phyloP scores from a whole-genome alignment of 2,888 invertebrate genomes.

The Drosophila demipolita region DNA sequence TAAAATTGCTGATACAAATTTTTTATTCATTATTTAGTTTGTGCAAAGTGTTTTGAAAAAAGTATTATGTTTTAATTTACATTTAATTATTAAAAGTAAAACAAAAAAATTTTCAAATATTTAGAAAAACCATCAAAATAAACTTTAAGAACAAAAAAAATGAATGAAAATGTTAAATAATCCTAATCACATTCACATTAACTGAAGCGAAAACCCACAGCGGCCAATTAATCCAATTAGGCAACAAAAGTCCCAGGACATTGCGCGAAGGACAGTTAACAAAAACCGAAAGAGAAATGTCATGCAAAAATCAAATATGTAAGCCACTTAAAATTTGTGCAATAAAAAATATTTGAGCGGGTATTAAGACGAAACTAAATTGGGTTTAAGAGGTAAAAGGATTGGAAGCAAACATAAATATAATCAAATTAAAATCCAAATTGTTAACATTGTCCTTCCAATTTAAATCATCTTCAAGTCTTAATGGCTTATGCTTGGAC shows the following conservation, averaged over 20 bases:
- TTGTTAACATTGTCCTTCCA: slow-evolving; percentile 30
- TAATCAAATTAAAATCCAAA: slow-evolving; percentile 39
- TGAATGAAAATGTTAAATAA: slow-evolving; percentile 14
- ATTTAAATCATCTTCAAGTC: slow-evolving; percentile 54
- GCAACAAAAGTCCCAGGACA: slow-evolving; percentile 20
- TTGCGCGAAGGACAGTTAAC: neutral
- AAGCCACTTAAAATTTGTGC: slow-evolving; percentile 41
- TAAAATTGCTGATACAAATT: neutral
- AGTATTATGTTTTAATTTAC: neutral
- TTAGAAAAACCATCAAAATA: neutral
- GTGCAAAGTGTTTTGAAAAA: neutral
- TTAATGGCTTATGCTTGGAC: slow-evolving; percentile 44
- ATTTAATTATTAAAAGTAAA: neutral
- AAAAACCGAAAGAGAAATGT: slow-evolving; percentile 11
- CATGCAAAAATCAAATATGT: slow-evolving; percentile 34
- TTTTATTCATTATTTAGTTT: neutral
- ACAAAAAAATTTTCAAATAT: neutral
- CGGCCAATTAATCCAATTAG: slow-evolving; percentile 71
- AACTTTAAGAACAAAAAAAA: neutral
- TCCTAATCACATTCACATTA: slow-evolving; percentile 45
- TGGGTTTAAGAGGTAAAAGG: slow-evolving; percentile 2
- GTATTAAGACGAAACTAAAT: slow-evolving; percentile 13
- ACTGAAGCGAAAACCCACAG: slow-evolving; percentile 51
- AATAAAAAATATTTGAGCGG: slow-evolving; percentile 19
- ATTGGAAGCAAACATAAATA: slow-evolving; percentile 26